A percentile compares a stretch with the other conserved stretches of the same genome.
Conservation (phyloP, 2,888 invertebrate genomes). For the Drosophila limbata region DNA sequence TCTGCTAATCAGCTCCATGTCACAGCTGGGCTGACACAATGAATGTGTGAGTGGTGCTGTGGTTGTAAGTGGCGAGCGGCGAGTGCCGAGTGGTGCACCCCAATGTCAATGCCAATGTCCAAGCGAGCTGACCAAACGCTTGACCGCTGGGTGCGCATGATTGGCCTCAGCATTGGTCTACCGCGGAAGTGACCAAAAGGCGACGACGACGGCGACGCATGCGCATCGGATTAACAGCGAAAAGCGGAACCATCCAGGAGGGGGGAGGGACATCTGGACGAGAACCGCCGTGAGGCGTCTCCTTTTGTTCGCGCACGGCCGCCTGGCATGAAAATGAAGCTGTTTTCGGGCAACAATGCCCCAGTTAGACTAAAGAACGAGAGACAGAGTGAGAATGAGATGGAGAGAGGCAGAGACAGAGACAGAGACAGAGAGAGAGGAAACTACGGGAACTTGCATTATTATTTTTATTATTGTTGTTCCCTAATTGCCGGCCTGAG, state of each 20-base stretch:
- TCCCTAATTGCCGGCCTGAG: conserved; percentile 69
- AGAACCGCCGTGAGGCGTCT: conserved; percentile 1
- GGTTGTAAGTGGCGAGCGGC: neutral
- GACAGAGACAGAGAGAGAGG: conserved; percentile 8
- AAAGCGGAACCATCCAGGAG: neutral
- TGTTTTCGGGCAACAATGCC: conserved; percentile 59
- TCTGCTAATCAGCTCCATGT: conserved; percentile 55
- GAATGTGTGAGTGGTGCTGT: neutral
- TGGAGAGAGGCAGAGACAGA: conserved; percentile 2
- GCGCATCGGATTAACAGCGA: conserved; percentile 57
- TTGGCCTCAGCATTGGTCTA: conserved; percentile 63
- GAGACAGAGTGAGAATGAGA: neutral
- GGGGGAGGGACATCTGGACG: neutral
- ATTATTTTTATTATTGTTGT: conserved; percentile 9
- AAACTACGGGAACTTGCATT: conserved; percentile 1
- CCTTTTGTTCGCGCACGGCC: conserved; percentile 67
- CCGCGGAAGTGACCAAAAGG: conserved; percentile 74
- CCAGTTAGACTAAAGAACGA: conserved; percentile 26
- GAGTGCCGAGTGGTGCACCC: conserved; percentile 1
- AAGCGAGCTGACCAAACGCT: conserved; percentile 40
- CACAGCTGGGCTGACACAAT: conserved; percentile 11
- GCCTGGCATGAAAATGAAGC: conserved; percentile 71
- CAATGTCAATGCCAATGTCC: conserved; percentile 1
- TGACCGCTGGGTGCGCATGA: conserved; percentile 74
- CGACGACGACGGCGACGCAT: conserved; percentile 46